phyloP scores from a whole-genome alignment of 2,888 invertebrate species.

The Plebejus melissa region DNA sequence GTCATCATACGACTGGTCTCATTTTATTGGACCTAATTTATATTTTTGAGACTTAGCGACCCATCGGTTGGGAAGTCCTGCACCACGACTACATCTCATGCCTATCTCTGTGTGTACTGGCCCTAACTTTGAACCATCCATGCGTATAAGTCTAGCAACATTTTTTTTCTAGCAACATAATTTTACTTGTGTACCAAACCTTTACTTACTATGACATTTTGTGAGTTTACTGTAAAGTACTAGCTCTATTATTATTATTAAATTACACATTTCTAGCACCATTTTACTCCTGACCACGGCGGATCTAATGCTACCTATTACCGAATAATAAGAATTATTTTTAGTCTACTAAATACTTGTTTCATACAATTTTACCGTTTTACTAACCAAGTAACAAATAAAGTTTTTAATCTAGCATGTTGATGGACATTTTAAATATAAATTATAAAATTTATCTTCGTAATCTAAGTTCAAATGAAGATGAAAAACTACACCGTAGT shows the following conservation, averaged over 20 bases:
- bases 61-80: slow-evolving; percentile 3
- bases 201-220: slow-evolving; percentile 21
- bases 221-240: not conserved
- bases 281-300: not conserved
- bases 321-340: not conserved
- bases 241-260: slow-evolving; percentile 6
- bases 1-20: not conserved
- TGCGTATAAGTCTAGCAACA: not conserved
- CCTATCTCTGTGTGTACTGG: slow-evolving; percentile 14
- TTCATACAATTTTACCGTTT: not conserved
- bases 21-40: not conserved
- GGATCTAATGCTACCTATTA: not conserved
- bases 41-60: not conserved
- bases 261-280: slow-evolving; percentile 20
- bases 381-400: not conserved
- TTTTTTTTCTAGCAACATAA: not conserved
- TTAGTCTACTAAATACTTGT: not conserved
- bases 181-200: not conserved
- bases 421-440: not conserved
- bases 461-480: not conserved
- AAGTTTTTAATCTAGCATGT: slow-evolving; percentile 1
- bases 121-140: not conserved
- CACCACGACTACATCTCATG: not conserved
- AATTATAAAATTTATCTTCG: not conserved
- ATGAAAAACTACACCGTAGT: slow-evolving; percentile 14